Base-by-base conservation (phyloP, 2,113 vertebrate species). In the Meles meles region DNA sequence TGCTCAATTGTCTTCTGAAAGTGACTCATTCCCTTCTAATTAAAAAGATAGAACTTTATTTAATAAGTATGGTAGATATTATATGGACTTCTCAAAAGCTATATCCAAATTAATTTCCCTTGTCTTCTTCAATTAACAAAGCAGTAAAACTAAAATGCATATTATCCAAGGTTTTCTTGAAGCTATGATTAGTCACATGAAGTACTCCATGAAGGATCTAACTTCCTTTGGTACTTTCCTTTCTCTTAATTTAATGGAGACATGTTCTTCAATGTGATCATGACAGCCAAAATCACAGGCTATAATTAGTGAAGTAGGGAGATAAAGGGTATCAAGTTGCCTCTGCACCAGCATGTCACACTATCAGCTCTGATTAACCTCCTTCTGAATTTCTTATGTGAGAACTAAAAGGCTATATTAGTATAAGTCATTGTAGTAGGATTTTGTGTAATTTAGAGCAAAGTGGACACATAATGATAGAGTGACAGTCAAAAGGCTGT, bases 221-320 rank as follows among this genome's bases (percentile, higher is more conserved):
- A 37, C 27, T 77, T 85, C 39, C 34, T 86, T 49, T 31, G 13
- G 29, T 89, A 29, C 14, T n/a, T 93, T 42, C 55, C 13, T 39
- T 77, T 84, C 90, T 63, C 77, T 85, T 71, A 76, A 63, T 77
- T 92, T 97, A 96, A 91, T n/a, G 44, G 20, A 71, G 79, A 59
- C 29, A 21, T 47, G 3, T 94, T 69, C 34, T 29, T 44, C 63
- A 82, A 10, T 69, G 11, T 97, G 47, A 79, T 61, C 3, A 23
- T 83, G 34, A 23, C 4, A 81, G 27, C 20, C 14, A 81, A 71
- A 92, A 77, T 37, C n/a, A 86, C 7, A 34, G 14, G 6, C 23
- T 87, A 67, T 94, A 90, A 79, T 86, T 42, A 65, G 8, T 44
- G 18, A 90, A 79, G 6, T 20, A 52, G 23, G 7, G 89, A 90